Conservation (phyloP, 2,888 invertebrate species). For the Octodonta nipae region DNA sequence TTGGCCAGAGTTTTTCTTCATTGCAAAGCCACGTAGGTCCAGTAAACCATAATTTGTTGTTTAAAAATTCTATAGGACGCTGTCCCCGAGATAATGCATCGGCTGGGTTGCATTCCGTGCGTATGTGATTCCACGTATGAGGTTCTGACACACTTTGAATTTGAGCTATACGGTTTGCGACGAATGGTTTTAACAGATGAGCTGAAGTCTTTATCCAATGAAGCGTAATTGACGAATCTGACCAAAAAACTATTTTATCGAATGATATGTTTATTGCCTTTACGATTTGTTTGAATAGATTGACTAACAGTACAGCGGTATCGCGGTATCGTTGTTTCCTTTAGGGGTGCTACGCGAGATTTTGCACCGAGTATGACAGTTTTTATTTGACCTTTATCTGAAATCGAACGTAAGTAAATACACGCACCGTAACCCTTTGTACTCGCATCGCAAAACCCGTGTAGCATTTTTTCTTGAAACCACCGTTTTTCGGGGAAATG, state of each 20-base stretch:
- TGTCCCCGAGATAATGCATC: neutral
- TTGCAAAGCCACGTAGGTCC: neutral
- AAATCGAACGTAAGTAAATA: constrained; percentile 7
- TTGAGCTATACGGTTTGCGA: neutral
- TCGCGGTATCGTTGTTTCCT: constrained; percentile 8
- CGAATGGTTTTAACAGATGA: neutral
- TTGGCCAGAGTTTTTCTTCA: too few relatives aligned
- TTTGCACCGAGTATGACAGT: constrained; percentile 10
- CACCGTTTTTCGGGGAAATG: constrained; percentile 6
- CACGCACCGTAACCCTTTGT: constrained; percentile 9
- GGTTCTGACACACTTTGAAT: neutral
- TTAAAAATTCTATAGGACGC: neutral
- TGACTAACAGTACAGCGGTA: too few relatives aligned
- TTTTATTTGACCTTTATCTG: constrained; percentile 1
- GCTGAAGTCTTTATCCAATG: neutral
- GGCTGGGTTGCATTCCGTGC: neutral
- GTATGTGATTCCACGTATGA: neutral
- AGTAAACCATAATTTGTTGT: neutral
- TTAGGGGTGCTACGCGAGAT: constrained; percentile 10
- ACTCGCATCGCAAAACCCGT: constrained; percentile 11
- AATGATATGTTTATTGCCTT: too few relatives aligned
- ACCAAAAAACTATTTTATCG: too few relatives aligned
- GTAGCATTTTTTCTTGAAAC: neutral
- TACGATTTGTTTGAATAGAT: too few relatives aligned
- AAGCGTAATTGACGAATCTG: neutral